phyloP scores from a whole-genome alignment of 2,797 vertebrate species.

The Forpus xanthops region DNA sequence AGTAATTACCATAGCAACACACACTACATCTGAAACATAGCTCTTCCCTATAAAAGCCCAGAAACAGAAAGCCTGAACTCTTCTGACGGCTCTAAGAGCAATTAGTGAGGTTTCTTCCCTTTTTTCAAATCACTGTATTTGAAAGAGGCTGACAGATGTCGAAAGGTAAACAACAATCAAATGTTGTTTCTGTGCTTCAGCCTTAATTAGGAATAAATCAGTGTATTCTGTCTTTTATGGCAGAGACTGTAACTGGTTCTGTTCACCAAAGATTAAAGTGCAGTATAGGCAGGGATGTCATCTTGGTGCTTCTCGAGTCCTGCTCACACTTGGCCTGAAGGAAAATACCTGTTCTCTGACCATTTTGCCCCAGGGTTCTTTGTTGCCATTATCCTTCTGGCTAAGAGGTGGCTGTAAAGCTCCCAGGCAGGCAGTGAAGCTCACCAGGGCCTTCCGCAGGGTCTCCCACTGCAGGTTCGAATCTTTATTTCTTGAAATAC shows the following conservation, averaged over 20 bases:
- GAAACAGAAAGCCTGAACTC: constrained; percentile 55
- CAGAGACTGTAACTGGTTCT: background rate
- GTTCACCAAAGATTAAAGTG: background rate
- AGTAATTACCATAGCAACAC: constrained; percentile 77
- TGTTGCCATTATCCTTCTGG: background rate
- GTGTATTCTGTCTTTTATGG: constrained; percentile 11
- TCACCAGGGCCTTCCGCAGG: background rate
- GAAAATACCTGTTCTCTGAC: background rate
- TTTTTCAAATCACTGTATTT: constrained; percentile 49
- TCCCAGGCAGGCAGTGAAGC: background rate
- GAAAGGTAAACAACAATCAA: constrained; percentile 65
- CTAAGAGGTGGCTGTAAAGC: background rate
- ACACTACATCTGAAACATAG: constrained; percentile 50
- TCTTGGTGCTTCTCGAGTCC: background rate
- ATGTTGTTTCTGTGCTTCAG: background rate
- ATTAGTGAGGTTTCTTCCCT: constrained; percentile 56
- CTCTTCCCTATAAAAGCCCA: constrained; percentile 43
- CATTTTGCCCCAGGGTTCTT: background rate
- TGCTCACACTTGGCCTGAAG: background rate
- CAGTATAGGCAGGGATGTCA: background rate
- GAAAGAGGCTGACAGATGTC: constrained; percentile 42
- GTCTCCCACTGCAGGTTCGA: background rate
- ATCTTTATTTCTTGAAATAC: background rate
- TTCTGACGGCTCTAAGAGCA: constrained; percentile 46
- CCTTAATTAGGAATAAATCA: constrained; percentile 48